Evolutionary conservation across 2,113 vertebrate genomes (phyloP), one percentile per base, ranked within the genome.

Genomic region (Psephotus haematonotus): DNA sequence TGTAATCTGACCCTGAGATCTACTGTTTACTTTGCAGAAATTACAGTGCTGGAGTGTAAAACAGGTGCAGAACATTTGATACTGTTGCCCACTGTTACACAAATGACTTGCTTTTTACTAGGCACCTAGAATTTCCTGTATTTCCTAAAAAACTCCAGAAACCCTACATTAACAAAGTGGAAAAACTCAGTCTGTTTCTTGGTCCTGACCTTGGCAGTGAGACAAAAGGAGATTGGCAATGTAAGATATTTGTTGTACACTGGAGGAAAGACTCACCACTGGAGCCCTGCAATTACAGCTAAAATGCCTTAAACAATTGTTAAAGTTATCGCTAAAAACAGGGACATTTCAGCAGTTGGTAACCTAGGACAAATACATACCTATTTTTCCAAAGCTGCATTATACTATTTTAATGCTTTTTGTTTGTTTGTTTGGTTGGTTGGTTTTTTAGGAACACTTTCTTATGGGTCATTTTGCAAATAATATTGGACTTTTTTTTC

Each of bases 11-110:
- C 86, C 65, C 92, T 77, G 70, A 93, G 91, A 97, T 95, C 92
- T 97, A 44, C 82, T 97, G 87, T 97, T 97, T 97, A 91, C 95
- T 93, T 94, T 93, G 80, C 89, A 95, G 96, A 97, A 96, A 95
- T 96, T 89, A 92, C 79, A 86, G 85, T 87, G 44, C n/a, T 94
- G 64, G 78, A 75, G 69, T 76, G 88, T 97, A 96, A 95, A 95
- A 95, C 85, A 97, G 89, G 75, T 97, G 75, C 85, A 94, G 86
- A 96, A 90, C 70, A 97, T 82, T 97, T 93, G 90, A 97, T 97
- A 95, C 47, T 82, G 10, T 69, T 95, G 68, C 91, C 64, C 79
- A 71, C 82, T 87, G 41, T 77, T 97, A 93, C 33, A 96, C 78
- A 95, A 95, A 97, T 92, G 9, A 83, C 92, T 91, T 78, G 49